These are phyloP conservation scores for Drosophila birchii DNA, from an alignment of 2,888 invertebrate species.

Conservation along the genomic window DNA sequence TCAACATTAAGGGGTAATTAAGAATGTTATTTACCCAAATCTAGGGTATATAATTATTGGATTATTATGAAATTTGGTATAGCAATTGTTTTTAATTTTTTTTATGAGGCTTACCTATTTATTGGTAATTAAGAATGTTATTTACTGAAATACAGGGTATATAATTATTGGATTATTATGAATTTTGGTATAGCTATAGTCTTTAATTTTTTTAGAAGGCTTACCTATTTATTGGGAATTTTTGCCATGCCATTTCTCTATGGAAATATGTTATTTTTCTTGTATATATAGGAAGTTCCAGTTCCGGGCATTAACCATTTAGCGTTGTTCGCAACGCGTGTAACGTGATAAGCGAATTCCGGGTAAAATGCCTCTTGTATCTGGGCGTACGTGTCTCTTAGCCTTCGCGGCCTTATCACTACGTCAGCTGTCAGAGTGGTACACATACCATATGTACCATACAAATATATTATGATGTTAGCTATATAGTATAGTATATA, in stretches of 20 bases:
- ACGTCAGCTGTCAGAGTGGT: conserved; percentile 19
- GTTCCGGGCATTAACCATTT: conserved; percentile 2
- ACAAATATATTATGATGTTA: background rate
- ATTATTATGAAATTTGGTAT: background rate
- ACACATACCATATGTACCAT: background rate
- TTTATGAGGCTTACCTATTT: background rate
- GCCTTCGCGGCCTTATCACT: conserved; percentile 30
- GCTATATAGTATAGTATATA: background rate
- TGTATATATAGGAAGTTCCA: background rate
- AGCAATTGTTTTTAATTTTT: background rate
- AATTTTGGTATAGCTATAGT: background rate
- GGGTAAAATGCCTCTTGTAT: conserved; percentile 16
- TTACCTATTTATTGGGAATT: background rate
- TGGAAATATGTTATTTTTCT: background rate
- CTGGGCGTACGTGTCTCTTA: conserved; percentile 36
- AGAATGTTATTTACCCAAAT: background rate
- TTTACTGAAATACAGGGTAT: background rate
- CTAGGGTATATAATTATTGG: background rate
- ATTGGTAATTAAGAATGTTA: background rate
- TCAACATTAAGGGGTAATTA: background rate
- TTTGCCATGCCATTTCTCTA: background rate
- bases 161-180: background rate
- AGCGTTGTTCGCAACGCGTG: conserved; percentile 8
- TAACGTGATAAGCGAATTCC: conserved; percentile 30
- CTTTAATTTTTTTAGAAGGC: background rate